A percentile compares a stretch with the other conserved stretches of the same genome.
Evolutionary conservation across 2,113 vertebrate genomes (phyloP).

Genomic region (Misgurnus mizolepis): DNA sequence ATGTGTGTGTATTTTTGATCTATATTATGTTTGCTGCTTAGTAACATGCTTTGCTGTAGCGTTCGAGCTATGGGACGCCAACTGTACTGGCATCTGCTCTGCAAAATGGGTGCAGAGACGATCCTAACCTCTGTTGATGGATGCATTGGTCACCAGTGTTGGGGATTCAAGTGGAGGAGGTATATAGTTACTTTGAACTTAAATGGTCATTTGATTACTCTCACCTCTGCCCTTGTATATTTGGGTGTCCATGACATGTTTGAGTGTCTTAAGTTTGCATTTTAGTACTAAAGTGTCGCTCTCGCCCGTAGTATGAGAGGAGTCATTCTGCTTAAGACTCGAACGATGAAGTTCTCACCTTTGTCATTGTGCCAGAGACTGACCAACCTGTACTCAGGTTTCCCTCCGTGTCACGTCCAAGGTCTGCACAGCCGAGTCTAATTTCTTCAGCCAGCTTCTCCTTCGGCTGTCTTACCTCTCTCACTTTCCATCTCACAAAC

Average conservation of each 20-base stretch:
- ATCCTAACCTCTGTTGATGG: conserved; percentile 3
- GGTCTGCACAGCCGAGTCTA: conserved; percentile 29
- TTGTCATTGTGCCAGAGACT: conserved; percentile 8
- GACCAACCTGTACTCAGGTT: conserved; percentile 39
- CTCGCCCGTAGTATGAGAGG: not conserved
- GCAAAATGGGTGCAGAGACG: not conserved
- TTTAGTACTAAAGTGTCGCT: not conserved
- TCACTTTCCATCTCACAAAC: conserved; percentile 48
- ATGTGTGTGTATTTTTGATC: conserved; percentile 1
- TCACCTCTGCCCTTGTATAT: conserved; percentile 4
- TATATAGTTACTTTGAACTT: not conserved
- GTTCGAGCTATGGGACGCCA: conserved; percentile 6
- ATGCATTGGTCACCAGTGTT: conserved; percentile 1
- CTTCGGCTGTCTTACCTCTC: conserved; percentile 24
- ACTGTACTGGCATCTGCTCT: not conserved
- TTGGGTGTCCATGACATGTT: not conserved
- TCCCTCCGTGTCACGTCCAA: conserved; percentile 13
- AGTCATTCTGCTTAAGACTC: conserved; percentile 18
- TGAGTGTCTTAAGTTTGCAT: not conserved
- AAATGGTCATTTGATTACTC: conserved; percentile 11
- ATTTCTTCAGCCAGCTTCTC: conserved; percentile 39
- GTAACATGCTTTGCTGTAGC: not conserved
- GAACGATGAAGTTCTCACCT: conserved; percentile 23
- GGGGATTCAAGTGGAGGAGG: not conserved
- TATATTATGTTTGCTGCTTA: conserved; percentile 32